phyloP scores from a whole-genome alignment of 2,797 vertebrate genomes.

The Brotogeris chrysoptera region DNA sequence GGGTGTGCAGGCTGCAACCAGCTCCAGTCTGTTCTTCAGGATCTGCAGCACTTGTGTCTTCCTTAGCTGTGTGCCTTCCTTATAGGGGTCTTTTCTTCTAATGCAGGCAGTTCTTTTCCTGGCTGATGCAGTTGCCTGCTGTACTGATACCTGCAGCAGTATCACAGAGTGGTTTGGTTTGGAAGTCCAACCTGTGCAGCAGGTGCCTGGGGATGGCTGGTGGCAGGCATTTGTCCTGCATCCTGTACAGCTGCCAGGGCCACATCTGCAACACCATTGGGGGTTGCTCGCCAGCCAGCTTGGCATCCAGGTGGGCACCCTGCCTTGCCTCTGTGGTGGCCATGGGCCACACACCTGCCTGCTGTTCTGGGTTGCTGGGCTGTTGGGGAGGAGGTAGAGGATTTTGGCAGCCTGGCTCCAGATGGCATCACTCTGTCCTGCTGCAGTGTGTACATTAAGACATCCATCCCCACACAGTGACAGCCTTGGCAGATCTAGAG shows the following conservation, averaged over 20 bases:
- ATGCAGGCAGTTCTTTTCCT: neutral
- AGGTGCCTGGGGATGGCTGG: neutral
- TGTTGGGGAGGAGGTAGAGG: neutral
- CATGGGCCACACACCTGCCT: neutral
- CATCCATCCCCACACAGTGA: neutral
- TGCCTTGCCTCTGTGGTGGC: neutral
- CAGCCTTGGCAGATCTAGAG: neutral
- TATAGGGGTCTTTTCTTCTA: neutral
- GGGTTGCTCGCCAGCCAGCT: neutral
- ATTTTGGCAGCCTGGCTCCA: neutral
- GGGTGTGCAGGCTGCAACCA: neutral
- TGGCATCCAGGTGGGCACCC: neutral
- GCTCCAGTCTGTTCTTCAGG: neutral
- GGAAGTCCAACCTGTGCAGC: neutral
- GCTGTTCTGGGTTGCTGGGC: neutral
- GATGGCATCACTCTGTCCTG: neutral
- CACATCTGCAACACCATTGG: neutral
- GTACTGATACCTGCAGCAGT: neutral
- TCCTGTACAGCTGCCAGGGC: neutral
- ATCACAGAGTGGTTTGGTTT: neutral
- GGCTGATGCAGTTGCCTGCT: neutral
- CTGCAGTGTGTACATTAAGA: neutral
- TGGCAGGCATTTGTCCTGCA: neutral
- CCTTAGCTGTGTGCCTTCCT: accelerated
- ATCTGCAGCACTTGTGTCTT: neutral